phyloP scores from a whole-genome alignment of 1,140 invertebrate genomes.

The Chrysomallon squamiferum region DNA sequence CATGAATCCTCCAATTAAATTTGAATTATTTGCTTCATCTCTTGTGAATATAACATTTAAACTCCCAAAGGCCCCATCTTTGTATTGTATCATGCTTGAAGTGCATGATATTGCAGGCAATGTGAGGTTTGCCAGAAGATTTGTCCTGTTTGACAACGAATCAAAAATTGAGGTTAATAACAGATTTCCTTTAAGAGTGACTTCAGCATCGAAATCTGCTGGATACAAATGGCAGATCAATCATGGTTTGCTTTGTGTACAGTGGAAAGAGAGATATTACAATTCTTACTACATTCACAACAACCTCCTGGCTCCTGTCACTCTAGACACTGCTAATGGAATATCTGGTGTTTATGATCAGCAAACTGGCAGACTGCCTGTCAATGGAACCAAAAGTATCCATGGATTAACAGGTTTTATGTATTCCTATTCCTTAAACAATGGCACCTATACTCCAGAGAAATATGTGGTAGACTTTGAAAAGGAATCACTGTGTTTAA shows the following conservation, averaged over 20 bases:
- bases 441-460: background rate
- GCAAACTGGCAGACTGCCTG: background rate
- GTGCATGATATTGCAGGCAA: background rate
- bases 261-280: background rate
- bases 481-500: slow-evolving; percentile 13
- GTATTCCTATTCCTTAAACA: background rate
- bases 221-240: background rate
- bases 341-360: slow-evolving; percentile 4
- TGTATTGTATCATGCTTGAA: background rate
- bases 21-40: background rate
- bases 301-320: background rate
- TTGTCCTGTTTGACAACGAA: background rate
- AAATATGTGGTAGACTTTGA: slow-evolving; percentile 14
- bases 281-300: background rate
- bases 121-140: background rate
- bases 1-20: background rate
- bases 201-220: background rate
- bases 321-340: background rate
- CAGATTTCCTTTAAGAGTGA: background rate
- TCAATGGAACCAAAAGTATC: background rate
- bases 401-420: background rate
- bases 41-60: background rate
- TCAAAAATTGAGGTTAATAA: slow-evolving; percentile 1
- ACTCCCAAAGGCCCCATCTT: background rate
- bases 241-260: background rate